phyloP scores from a whole-genome alignment of 2,113 vertebrate species.

The Aramus guarauna region DNA sequence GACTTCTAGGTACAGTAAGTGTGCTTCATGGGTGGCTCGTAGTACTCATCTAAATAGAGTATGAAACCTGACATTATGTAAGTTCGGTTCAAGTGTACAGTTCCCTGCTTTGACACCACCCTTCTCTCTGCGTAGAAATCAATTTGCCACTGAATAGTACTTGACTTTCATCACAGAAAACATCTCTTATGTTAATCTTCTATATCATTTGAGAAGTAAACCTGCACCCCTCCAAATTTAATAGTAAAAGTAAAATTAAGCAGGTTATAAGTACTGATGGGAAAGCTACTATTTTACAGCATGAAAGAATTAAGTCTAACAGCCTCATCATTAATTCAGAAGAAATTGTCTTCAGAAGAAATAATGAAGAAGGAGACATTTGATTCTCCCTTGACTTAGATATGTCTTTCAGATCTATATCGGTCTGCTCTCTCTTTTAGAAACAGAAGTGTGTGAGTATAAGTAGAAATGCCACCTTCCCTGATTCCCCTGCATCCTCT shows the following conservation, averaged over 20 bases:
- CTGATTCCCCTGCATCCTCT: not conserved
- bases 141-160: not conserved
- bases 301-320: slow-evolving; percentile 4
- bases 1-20: not conserved
- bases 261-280: not conserved
- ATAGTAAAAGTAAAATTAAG: slow-evolving; percentile 21
- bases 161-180: slow-evolving; percentile 9
- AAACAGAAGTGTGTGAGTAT: not conserved
- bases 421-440: not conserved
- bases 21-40: not conserved
- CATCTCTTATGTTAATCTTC: slow-evolving; percentile 13
- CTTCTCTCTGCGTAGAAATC: not conserved
- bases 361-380: slow-evolving; percentile 36
- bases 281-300: not conserved
- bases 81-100: not conserved
- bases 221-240: not conserved
- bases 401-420: not conserved
- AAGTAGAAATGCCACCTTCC: not conserved
- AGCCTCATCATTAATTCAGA: slow-evolving; percentile 12
- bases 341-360: slow-evolving; percentile 34
- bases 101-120: not conserved
- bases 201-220: slow-evolving; percentile 31
- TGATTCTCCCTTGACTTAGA: slow-evolving; percentile 14
- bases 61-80: not conserved
- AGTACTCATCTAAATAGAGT: not conserved